phyloP scores from a whole-genome alignment of 2,113 vertebrate genomes.

The Petrocephalus microphthalmus region DNA sequence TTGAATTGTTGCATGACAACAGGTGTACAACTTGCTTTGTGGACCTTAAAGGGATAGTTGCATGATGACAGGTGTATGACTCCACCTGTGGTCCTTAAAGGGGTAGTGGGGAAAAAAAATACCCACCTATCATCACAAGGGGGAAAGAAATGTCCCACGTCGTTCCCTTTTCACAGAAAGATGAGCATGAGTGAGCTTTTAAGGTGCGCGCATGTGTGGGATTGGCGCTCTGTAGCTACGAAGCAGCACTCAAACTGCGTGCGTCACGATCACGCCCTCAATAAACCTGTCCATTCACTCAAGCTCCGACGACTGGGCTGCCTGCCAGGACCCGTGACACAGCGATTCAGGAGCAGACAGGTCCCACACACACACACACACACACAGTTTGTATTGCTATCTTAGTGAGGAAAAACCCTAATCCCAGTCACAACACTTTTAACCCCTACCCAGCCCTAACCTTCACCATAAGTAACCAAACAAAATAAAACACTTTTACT shows the following conservation, averaged over 20 bases:
- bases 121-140: background rate
- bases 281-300: conserved; percentile 43
- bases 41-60: background rate
- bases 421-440: too few species aligned
- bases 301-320: conserved; percentile 34
- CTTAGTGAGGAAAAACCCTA: too few species aligned
- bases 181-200: background rate
- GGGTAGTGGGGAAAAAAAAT: background rate
- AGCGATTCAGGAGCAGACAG: conserved; percentile 40
- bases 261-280: conserved; percentile 46
- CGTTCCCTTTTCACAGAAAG: background rate
- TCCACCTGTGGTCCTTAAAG: background rate
- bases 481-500: too few species aligned
- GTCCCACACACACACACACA: background rate
- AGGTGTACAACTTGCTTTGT: background rate
- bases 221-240: background rate
- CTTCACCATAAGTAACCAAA: too few species aligned
- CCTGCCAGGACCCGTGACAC: conserved; percentile 52
- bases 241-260: background rate
- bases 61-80: background rate
- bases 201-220: background rate
- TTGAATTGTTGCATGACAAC: background rate
- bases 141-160: background rate
- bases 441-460: too few species aligned
- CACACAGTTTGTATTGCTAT: too few species aligned